Evolutionary conservation across 2,888 invertebrate species (phyloP).

Genomic region (Pristionchus exspectatus): DNA sequence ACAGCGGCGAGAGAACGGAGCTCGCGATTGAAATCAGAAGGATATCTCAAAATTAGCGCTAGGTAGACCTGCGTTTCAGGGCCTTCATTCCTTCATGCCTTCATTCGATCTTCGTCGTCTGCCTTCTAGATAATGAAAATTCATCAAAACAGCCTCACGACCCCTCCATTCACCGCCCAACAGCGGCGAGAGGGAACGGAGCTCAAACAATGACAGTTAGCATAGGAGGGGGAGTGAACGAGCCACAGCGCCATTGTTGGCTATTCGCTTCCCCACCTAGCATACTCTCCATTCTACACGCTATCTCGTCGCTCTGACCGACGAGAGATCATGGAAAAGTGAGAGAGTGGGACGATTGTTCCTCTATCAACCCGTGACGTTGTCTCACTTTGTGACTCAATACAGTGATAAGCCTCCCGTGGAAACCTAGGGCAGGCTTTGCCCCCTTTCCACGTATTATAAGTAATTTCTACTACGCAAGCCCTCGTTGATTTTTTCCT

Average conservation of each 20-base stretch:
- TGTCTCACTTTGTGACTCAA: slow-evolving; percentile 1
- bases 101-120: no score
- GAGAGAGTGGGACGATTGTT: no score
- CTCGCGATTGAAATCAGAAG: no score
- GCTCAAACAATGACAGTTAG: slow-evolving; percentile 34
- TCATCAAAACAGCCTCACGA: neutral
- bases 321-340: no score
- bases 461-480: neutral
- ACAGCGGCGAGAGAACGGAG: no score
- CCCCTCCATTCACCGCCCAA: neutral
- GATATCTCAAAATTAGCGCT: no score
- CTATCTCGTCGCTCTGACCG: neutral
- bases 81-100: no score
- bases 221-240: neutral
- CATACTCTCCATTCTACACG: neutral
- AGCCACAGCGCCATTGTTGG: neutral
- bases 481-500: neutral
- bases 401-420: neutral
- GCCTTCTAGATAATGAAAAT: no score
- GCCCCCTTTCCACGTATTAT: neutral
- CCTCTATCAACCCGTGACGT: neutral
- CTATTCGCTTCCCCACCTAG: neutral
- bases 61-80: no score
- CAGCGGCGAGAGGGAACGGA: neutral
- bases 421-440: neutral